These are phyloP conservation scores for Tethya wilhelma DNA, from an alignment of 37 sponge, comb jelly and placozoan species.

Conservation along the genomic window DNA sequence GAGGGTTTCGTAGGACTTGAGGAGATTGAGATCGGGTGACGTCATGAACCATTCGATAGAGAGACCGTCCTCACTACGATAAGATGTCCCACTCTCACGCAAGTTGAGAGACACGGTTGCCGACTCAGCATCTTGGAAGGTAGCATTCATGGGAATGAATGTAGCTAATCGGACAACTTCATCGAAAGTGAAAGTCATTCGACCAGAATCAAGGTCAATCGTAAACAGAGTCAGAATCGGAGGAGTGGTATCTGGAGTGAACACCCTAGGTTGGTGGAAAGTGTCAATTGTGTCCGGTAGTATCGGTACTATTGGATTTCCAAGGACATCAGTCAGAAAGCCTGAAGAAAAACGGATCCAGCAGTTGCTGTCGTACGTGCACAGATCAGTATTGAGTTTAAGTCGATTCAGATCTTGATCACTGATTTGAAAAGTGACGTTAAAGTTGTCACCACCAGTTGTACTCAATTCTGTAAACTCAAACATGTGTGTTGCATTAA, in stretches of 20 bases:
- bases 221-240: constrained; percentile 51
- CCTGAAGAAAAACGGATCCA: constrained; percentile 65
- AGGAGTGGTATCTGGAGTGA: constrained; percentile 70
- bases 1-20: constrained; percentile 60
- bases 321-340: constrained; percentile 67
- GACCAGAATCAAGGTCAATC: constrained; percentile 73
- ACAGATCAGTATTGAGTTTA: constrained; percentile 76
- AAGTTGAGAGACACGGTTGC: constrained; percentile 22
- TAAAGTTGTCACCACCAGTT: constrained; percentile 40
- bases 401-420: constrained; percentile 65
- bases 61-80: constrained; percentile 58
- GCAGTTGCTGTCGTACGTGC: constrained; percentile 69
- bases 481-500: constrained; percentile 52
- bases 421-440: constrained; percentile 43
- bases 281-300: constrained; percentile 36
- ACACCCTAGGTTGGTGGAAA: constrained; percentile 33
- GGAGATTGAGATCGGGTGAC: constrained; percentile 56
- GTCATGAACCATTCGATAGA: constrained; percentile 58
- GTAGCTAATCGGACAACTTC: constrained; percentile 67
- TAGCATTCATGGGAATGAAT: constrained; percentile 66
- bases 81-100: constrained; percentile 40
- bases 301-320: constrained; percentile 69
- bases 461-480: constrained; percentile 6
- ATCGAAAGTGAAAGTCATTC: constrained; percentile 80
- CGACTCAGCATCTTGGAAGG: constrained; percentile 58